Evolutionary conservation across 2,797 vertebrate species (phyloP).

Genomic region (Glossophaga mutica): DNA sequence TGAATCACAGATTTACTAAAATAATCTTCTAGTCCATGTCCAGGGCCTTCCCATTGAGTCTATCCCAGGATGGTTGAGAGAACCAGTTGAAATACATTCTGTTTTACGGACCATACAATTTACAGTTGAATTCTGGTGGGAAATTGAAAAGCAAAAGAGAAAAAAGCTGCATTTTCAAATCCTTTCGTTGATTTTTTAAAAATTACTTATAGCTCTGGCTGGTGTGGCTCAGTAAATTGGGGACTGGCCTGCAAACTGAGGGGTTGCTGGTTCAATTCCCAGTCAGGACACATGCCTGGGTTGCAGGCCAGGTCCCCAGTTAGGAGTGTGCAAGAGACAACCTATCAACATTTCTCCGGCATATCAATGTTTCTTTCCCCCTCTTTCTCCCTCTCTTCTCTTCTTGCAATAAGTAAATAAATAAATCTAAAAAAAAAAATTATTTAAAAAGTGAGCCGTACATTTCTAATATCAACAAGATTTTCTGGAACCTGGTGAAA

Average conservation of each 20-base stretch:
- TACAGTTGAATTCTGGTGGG: background rate
- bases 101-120: conserved; percentile 7
- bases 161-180: conserved; percentile 15
- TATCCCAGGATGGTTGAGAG: background rate
- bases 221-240: background rate
- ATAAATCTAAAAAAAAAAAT: too few relatives aligned
- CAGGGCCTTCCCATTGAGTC: background rate
- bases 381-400: background rate
- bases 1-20: background rate
- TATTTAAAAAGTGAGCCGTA: background rate
- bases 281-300: background rate
- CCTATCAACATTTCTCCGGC: background rate
- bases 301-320: background rate
- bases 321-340: background rate
- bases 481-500: conserved; percentile 8
- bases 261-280: background rate
- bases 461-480: conserved; percentile 36
- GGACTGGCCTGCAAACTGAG: background rate
- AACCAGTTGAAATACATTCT: background rate
- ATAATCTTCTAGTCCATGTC: background rate
- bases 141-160: conserved; percentile 37
- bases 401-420: background rate
- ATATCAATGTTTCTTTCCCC: background rate
- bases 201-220: background rate
- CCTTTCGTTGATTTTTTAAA: background rate